Evolutionary conservation across 2,888 invertebrate species (phyloP), one percentile per base, ranked within the genome.

Genomic region (Drosophila koepferae): DNA sequence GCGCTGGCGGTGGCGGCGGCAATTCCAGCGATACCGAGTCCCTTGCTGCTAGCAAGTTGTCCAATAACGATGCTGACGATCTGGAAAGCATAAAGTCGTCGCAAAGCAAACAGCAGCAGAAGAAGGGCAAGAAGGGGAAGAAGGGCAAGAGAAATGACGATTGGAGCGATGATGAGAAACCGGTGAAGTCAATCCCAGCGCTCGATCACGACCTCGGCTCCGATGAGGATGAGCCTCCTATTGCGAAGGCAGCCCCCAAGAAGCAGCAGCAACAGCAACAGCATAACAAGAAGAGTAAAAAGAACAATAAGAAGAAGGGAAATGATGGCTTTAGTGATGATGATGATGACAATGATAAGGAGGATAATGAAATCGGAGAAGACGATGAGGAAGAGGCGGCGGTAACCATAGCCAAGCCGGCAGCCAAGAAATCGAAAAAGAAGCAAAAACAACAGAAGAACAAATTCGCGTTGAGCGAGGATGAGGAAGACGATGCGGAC

Each of bases 1-100:
- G 94, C 91, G 61, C 54, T 28, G 69, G 63, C 36, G 72, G 58
- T 44, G 94, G 94, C 36, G 94, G 94, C 43, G 94, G 92, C 80
- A 93, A 92, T 72, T 94, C 94, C 63, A 94, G 94, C 68, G 94
- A 94, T 61, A 94, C 94, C 75, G 94, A 95, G 66, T 78, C 86
- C 64, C 53, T 76, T 5, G 63, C 68, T 0, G 78, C 72, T 34
- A 81, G 49, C 46, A 83, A 79, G 51, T 58, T 56, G 8, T 70
- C 54, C 53, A 61, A 49, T 2, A 65, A 70, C 28, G 81, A 94
- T 40, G 93, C 93, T 75, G 94, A 94, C 63, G 91, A 91, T 5
- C 58, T 86, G 23, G 91, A 92, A 51, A 83, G 85, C 53, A 44
- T 83, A 2, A 87, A 86, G 36, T 82, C 88, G 0, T 76, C 72